These are phyloP conservation scores for Alligator sinensis DNA, from an alignment of 2,113 vertebrate genomes.

Conservation along the genomic window DNA sequence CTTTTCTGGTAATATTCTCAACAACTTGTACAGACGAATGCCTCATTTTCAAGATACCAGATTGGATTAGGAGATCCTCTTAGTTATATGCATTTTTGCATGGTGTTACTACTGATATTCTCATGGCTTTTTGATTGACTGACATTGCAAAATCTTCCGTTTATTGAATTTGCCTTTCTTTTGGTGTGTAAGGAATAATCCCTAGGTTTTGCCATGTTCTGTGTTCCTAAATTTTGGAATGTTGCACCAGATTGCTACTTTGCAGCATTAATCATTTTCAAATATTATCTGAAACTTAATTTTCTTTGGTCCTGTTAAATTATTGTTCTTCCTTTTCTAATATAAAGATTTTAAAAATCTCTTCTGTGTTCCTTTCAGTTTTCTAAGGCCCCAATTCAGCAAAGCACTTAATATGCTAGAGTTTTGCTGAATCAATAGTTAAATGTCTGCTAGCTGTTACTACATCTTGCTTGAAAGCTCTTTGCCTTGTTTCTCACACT, in stretches of 20 bases:
- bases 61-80: constrained; percentile 58
- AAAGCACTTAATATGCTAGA: not conserved
- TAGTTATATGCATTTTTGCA: constrained; percentile 20
- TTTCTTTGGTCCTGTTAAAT: not conserved
- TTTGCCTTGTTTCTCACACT: not conserved
- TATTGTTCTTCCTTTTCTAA: not conserved
- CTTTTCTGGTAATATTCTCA: not conserved
- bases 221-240: constrained; percentile 33
- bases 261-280: constrained; percentile 55
- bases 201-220: constrained; percentile 36
- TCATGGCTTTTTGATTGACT: constrained; percentile 15
- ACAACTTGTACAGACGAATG: not conserved
- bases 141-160: constrained; percentile 55
- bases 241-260: constrained; percentile 17
- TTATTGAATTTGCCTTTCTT: constrained; percentile 70
- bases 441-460: constrained; percentile 18
- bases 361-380: not conserved
- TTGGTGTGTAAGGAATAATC: constrained; percentile 51
- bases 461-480: not conserved
- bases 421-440: not conserved
- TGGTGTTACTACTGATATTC: not conserved
- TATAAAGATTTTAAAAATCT: not conserved
- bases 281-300: not conserved
- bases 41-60: constrained; percentile 12
- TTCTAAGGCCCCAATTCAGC: not conserved